These are phyloP conservation scores for Laupala kohalensis DNA, from an alignment of 1,140 invertebrate genomes.

Conservation along the genomic window DNA sequence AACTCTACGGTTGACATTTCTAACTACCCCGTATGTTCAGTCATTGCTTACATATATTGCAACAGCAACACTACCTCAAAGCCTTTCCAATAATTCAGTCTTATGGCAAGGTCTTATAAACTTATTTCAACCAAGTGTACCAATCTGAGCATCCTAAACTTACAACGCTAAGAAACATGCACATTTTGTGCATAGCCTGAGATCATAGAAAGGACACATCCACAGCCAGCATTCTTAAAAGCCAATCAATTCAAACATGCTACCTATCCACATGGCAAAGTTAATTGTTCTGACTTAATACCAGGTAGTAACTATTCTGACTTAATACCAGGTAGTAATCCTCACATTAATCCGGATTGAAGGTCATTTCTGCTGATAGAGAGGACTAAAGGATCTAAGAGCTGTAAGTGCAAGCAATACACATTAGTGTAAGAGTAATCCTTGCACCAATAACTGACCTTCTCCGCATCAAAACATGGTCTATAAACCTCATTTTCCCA, in stretches of 20 bases:
- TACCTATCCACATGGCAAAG: background rate
- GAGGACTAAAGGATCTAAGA: background rate
- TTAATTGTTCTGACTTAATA: background rate
- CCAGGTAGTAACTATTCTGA: background rate
- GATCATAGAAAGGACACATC: background rate
- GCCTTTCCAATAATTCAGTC: background rate
- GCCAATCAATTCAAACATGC: background rate
- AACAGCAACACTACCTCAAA: background rate
- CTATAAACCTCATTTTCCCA: too few species aligned
- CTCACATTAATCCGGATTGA: background rate
- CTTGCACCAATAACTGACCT: background rate
- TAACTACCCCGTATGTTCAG: background rate
- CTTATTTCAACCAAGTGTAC: background rate
- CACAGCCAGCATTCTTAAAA: background rate
- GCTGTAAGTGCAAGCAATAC: background rate
- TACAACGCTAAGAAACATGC: background rate
- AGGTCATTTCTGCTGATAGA: background rate
- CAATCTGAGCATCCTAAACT: background rate
- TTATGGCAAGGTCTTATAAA: background rate
- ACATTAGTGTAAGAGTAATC: background rate
- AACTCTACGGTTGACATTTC: background rate
- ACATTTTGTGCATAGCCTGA: background rate
- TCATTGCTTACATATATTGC: background rate
- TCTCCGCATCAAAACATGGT: background rate
- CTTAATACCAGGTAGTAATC: background rate